These are phyloP conservation scores for Rhinatrema bivittatum DNA, from an alignment of 2,797 vertebrate genomes.

Conservation along the genomic window DNA sequence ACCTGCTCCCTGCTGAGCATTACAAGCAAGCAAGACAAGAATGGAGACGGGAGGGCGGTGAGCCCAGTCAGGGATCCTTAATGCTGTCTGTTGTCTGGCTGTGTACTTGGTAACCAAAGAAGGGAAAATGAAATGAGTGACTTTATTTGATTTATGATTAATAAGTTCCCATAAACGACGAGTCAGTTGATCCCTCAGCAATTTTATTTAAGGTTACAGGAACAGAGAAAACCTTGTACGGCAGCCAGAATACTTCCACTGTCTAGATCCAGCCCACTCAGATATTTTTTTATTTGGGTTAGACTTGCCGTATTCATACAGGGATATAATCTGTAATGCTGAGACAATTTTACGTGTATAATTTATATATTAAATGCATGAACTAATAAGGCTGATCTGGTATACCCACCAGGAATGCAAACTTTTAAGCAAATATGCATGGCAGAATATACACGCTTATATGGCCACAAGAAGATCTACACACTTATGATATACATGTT, in stretches of 20 bases:
- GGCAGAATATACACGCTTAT: too few species aligned
- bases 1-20: constrained; percentile 64
- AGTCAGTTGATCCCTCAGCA: constrained; percentile 13
- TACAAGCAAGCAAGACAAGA: constrained; percentile 33
- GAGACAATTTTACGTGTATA: too few species aligned
- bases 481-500: too few species aligned
- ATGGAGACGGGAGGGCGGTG: constrained; percentile 42
- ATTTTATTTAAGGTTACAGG: constrained; percentile 33
- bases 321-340: too few species aligned
- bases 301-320: too few species aligned
- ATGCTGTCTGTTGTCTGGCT: constrained; percentile 39
- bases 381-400: too few species aligned
- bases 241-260: neutral
- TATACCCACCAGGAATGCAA: too few species aligned
- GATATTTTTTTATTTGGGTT: too few species aligned
- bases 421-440: too few species aligned
- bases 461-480: too few species aligned
- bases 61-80: constrained; percentile 17
- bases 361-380: too few species aligned
- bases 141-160: constrained; percentile 42
- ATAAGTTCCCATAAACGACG: constrained; percentile 54
- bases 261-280: too few species aligned
- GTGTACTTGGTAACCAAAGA: constrained; percentile 30
- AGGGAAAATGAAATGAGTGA: constrained; percentile 47
- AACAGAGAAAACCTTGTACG: constrained; percentile 12